phyloP scores from a whole-genome alignment of 2,113 vertebrate genomes.

The Melospiza melodia region DNA sequence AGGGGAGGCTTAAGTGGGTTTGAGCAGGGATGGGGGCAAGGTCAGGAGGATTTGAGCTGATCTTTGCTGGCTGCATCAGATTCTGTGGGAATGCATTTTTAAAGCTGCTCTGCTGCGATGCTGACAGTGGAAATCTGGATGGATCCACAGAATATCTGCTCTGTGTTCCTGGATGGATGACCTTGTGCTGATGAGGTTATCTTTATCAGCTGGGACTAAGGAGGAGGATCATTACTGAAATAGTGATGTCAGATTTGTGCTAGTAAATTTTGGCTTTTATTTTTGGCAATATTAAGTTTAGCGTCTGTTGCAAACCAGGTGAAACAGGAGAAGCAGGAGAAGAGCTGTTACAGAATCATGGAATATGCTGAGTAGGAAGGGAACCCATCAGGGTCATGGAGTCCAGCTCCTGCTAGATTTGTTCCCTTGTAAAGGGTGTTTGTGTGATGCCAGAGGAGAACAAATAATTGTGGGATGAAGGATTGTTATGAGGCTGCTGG shows the following conservation, averaged over 20 bases:
- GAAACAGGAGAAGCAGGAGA: background rate
- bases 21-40: background rate
- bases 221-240: background rate
- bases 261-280: background rate
- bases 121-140: background rate
- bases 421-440: background rate
- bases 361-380: background rate
- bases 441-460: background rate
- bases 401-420: background rate
- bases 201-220: background rate
- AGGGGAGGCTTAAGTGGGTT: background rate
- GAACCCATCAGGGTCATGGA: background rate
- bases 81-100: background rate
- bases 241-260: background rate
- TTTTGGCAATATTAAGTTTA: background rate
- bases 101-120: background rate
- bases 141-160: background rate
- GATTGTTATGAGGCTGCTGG: background rate
- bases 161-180: background rate
- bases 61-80: background rate
- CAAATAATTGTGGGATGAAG: background rate
- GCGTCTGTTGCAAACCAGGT: background rate
- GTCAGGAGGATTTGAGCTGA: background rate
- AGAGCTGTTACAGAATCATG: background rate
- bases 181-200: background rate